phyloP scores from a whole-genome alignment of 1,140 invertebrate genomes.

The Caenorhabditis inopinata region DNA sequence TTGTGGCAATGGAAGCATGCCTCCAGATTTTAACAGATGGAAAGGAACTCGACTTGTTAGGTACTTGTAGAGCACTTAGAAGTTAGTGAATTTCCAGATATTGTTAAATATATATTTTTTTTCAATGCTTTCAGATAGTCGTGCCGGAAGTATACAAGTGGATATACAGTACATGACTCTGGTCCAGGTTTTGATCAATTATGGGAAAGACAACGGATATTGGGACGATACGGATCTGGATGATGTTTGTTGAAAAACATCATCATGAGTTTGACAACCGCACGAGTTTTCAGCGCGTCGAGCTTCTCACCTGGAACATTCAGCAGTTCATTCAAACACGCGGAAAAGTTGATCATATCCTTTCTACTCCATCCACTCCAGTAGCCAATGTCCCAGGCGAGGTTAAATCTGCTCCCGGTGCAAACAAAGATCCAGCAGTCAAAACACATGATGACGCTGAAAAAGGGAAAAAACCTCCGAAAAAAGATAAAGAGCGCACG shows the following conservation, averaged over 20 bases:
- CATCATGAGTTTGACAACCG: too few relatives aligned
- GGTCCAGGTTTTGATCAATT: neutral
- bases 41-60: neutral
- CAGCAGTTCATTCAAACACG: slow-evolving; percentile 9
- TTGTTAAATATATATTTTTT: too few relatives aligned
- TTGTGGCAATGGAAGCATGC: neutral
- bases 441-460: neutral
- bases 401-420: neutral
- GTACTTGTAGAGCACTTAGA: neutral
- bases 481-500: neutral
- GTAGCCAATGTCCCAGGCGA: neutral
- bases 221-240: slow-evolving; percentile 12
- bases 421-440: neutral
- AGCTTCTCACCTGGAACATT: slow-evolving; percentile 22
- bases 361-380: neutral
- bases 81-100: neutral
- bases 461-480: neutral
- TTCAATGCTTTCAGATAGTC: neutral
- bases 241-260: neutral
- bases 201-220: slow-evolving; percentile 2
- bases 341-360: neutral
- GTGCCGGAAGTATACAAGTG: neutral
- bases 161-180: slow-evolving; percentile 12
- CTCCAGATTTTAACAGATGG: slow-evolving; percentile 6
- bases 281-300: neutral